These are phyloP conservation scores for Rhodinocichla rosea DNA, from an alignment of 2,113 vertebrate species.

Conservation along the genomic window DNA sequence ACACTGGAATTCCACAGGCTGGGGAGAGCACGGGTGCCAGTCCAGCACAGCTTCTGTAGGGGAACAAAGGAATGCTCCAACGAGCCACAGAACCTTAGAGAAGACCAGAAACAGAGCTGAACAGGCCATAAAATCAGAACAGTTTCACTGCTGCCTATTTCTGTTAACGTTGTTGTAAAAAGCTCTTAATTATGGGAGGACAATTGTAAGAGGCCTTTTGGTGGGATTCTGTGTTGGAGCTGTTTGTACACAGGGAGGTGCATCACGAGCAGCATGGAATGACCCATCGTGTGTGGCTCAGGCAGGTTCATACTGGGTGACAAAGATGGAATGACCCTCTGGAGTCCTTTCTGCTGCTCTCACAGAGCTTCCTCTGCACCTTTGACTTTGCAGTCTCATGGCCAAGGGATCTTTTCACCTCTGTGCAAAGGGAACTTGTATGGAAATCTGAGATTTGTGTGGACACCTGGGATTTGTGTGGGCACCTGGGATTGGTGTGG, in stretches of 20 bases:
- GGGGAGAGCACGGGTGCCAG: too few relatives aligned
- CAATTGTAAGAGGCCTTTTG: background rate
- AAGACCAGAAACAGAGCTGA: background rate
- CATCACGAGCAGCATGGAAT: background rate
- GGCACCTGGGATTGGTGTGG: background rate
- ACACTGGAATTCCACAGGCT: too few relatives aligned
- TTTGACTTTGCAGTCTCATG: rapidly evolving
- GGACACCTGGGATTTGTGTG: rapidly evolving
- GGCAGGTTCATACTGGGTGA: background rate
- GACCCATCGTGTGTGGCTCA: background rate
- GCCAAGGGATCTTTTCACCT: background rate
- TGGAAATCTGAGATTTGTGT: too few relatives aligned
- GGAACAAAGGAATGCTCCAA: background rate
- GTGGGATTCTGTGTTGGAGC: background rate
- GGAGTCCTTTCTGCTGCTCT: background rate
- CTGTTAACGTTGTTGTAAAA: background rate
- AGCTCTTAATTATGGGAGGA: background rate
- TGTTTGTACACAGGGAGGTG: background rate
- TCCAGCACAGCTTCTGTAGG: background rate
- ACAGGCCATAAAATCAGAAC: background rate
- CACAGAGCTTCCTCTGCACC: background rate
- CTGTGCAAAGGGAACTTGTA: background rate
- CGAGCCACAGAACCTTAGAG: background rate
- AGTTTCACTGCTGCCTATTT: background rate
- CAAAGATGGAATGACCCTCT: background rate